These are phyloP conservation scores for Hypsopygia costalis DNA, from an alignment of 2,888 invertebrate genomes.

Conservation along the genomic window DNA sequence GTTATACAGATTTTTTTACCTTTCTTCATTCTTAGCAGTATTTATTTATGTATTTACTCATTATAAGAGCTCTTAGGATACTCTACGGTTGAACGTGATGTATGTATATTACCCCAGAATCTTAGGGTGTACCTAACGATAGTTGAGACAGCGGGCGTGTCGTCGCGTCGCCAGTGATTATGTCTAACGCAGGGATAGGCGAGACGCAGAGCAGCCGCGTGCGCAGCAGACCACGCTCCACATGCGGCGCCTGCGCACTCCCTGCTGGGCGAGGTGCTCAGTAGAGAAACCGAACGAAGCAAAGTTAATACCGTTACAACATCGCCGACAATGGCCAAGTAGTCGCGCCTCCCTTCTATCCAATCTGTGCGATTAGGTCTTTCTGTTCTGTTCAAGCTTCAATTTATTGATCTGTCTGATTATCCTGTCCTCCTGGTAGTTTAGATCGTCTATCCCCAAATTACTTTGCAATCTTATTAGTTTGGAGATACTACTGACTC, in stretches of 20 bases:
- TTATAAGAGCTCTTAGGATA: neutral
- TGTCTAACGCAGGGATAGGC: constrained; percentile 81
- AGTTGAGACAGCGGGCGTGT: constrained; percentile 35
- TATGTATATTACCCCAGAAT: constrained; percentile 18
- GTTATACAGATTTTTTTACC: neutral
- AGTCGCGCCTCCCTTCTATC: constrained; percentile 78
- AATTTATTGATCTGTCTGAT: constrained; percentile 43
- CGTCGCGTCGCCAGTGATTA: constrained; percentile 66
- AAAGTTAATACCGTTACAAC: constrained; percentile 81
- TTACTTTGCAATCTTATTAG: constrained; percentile 40
- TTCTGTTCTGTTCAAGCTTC: constrained; percentile 75
- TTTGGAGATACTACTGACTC: constrained; percentile 28
- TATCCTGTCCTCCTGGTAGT: constrained; percentile 63
- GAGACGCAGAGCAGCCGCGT: constrained; percentile 63
- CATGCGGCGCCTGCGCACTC: constrained; percentile 89
- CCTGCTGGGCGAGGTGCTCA: constrained; percentile 90
- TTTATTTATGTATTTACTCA: neutral
- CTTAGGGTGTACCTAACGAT: constrained; percentile 38
- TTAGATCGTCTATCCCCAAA: constrained; percentile 44
- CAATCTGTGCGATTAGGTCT: constrained; percentile 76
- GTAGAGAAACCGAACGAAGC: constrained; percentile 83
- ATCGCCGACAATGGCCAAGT: constrained; percentile 75
- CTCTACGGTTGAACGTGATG: neutral
- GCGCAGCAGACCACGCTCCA: constrained; percentile 77
- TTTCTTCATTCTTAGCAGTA: neutral